phyloP scores from a whole-genome alignment of 2,113 vertebrate species.

The Syngnathus typhle region DNA sequence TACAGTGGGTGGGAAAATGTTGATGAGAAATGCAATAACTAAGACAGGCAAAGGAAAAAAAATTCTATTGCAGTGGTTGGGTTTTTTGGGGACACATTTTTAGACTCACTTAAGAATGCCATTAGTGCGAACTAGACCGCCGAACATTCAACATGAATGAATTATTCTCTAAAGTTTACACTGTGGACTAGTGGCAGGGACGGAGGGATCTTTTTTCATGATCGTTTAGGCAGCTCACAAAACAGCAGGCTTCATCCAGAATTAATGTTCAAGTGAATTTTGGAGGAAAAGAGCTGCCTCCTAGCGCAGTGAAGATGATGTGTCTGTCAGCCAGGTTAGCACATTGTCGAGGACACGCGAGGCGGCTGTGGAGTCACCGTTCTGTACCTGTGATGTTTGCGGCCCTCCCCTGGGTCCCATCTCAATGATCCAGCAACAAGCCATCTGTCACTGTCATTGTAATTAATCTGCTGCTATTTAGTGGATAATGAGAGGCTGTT shows the following conservation, averaged over 20 bases:
- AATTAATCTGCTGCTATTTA: conserved; percentile 76
- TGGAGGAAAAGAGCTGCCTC: not conserved
- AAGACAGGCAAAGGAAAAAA: too few species aligned
- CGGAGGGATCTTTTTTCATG: not conserved
- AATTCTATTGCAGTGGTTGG: too few species aligned
- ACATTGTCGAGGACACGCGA: conserved; percentile 10
- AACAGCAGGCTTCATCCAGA: not conserved
- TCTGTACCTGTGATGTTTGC: conserved; percentile 52
- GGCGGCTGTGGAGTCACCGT: conserved; percentile 25
- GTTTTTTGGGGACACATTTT: too few species aligned
- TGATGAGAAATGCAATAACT: not conserved
- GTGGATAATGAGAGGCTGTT: conserved; percentile 73
- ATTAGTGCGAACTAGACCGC: too few species aligned
- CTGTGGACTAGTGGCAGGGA: too few species aligned
- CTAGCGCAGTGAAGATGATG: conserved; percentile 3
- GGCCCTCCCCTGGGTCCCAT: conserved; percentile 45
- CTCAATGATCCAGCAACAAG: conserved; percentile 65
- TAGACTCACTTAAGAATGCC: too few species aligned
- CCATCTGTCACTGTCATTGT: conserved; percentile 75
- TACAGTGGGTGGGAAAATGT: conserved; percentile 1
- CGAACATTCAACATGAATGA: too few species aligned
- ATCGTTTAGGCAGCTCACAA: not conserved
- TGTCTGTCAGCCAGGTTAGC: conserved; percentile 8
- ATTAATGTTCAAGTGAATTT: not conserved
- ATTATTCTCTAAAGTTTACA: too few species aligned